Percentiles rank a stretch among this genome's conserved stretches.
Conservation (phyloP, 2,113 vertebrate genomes). For the Tachuris rubrigastra region DNA sequence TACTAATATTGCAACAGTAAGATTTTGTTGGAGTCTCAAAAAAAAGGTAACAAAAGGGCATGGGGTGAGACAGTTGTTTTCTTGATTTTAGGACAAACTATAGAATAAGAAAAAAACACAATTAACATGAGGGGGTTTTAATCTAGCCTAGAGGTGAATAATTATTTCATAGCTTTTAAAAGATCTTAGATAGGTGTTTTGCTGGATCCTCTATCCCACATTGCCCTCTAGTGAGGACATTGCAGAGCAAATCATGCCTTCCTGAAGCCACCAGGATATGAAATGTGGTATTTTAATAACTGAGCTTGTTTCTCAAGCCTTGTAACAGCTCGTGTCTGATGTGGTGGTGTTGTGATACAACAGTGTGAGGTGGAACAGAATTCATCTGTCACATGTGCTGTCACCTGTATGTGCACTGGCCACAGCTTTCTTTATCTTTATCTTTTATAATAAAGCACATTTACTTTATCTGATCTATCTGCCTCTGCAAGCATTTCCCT, state of each 20-base stretch:
- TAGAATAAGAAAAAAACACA: not conserved
- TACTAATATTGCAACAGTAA: not conserved
- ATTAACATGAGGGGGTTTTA: not conserved
- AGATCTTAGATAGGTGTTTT: not conserved
- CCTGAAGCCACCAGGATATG: not conserved
- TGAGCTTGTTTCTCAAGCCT: not conserved
- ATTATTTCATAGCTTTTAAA: not conserved
- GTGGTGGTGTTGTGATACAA: accelerated
- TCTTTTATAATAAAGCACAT: not conserved
- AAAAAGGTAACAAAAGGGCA: not conserved
- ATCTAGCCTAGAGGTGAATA: not conserved
- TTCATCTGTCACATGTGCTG: accelerated
- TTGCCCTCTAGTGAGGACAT: slow-evolving; percentile 51
- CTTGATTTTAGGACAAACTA: not conserved
- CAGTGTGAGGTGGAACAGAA: not conserved
- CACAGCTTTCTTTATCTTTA: accelerated
- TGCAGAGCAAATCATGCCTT: not conserved
- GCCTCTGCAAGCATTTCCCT: not conserved
- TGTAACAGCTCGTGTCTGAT: not conserved
- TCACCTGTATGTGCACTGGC: not conserved
- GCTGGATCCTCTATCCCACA: slow-evolving; percentile 24
- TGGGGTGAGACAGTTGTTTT: not conserved
- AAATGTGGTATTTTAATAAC: not conserved
- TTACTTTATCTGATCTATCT: not conserved
- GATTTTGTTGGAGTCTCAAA: not conserved